Percentiles rank a stretch among this genome's conserved stretches.
phyloP scores from a whole-genome alignment of 53 echinoderm and acorn worm species.

The Patiria pectinifera region DNA sequence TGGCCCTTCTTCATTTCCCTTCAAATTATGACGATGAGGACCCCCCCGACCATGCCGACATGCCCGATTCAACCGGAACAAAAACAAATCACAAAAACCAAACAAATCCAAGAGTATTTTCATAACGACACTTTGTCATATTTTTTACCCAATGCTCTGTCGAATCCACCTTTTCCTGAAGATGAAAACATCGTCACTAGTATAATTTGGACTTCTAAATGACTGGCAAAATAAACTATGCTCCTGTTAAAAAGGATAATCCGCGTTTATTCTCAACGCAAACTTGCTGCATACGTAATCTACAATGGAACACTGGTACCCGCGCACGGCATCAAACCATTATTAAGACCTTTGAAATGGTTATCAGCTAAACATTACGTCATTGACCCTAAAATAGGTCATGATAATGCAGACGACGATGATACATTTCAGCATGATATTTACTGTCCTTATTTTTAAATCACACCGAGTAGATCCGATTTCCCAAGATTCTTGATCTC shows the following conservation, averaged over 20 bases:
- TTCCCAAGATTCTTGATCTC: not conserved
- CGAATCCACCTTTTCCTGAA: conserved; percentile 53
- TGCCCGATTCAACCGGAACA: not conserved
- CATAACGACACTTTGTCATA: too few species aligned
- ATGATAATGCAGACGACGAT: not conserved
- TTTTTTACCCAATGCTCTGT: conserved; percentile 40
- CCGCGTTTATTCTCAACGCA: too few species aligned
- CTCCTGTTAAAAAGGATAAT: too few species aligned
- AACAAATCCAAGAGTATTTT: too few species aligned
- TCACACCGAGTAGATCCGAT: not conserved
- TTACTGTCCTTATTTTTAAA: not conserved
- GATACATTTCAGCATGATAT: conserved; percentile 33
- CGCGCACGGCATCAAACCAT: not conserved
- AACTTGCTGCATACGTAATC: not conserved
- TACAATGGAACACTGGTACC: conserved; percentile 11
- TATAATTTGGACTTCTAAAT: not conserved
- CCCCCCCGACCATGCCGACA: too few species aligned
- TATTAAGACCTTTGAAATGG: not conserved
- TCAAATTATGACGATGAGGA: too few species aligned
- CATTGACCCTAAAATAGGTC: conserved; percentile 38
- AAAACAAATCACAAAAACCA: too few species aligned
- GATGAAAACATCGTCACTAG: conserved; percentile 30
- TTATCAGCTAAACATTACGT: conserved; percentile 47
- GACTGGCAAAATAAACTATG: not conserved
- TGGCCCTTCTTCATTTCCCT: not conserved